These are phyloP conservation scores for Lepidochitona cinerea DNA, from an alignment of 2,888 invertebrate genomes.

Conservation along the genomic window DNA sequence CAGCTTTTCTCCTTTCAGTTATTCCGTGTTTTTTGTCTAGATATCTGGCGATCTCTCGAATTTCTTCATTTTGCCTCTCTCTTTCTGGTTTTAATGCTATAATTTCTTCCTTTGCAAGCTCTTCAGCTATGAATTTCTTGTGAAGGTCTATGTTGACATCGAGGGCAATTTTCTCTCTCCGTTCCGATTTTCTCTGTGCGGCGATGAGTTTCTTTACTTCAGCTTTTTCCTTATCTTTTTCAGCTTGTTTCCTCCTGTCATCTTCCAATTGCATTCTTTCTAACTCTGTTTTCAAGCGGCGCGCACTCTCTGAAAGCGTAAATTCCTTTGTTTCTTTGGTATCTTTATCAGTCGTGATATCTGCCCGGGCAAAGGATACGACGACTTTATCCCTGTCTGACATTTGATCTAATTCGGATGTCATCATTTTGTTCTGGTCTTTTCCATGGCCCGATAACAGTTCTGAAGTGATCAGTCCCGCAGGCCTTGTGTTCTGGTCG, in stretches of 20 bases:
- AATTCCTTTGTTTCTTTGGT: too few relatives aligned
- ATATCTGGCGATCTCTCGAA: slow-evolving; percentile 29
- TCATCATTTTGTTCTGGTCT: too few relatives aligned
- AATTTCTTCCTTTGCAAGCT: slow-evolving; percentile 30
- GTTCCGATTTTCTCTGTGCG: slow-evolving; percentile 23
- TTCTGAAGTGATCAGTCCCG: too few relatives aligned
- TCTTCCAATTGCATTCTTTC: slow-evolving; percentile 14
- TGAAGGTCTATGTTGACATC: slow-evolving; percentile 26
- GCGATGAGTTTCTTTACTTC: slow-evolving; percentile 31
- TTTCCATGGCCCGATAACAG: too few relatives aligned
- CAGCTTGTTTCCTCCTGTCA: not conserved
- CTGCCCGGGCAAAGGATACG: too few relatives aligned
- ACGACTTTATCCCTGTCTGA: too few relatives aligned
- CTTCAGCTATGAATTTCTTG: slow-evolving; percentile 27
- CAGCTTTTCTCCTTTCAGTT: slow-evolving; percentile 20
- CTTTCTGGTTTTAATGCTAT: slow-evolving; percentile 30
- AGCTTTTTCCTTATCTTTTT: slow-evolving; percentile 9
- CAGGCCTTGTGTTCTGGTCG: too few relatives aligned
- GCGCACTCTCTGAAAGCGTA: not conserved
- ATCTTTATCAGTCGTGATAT: too few relatives aligned
- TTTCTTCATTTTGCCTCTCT: slow-evolving; percentile 27
- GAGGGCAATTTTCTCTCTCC: slow-evolving; percentile 32
- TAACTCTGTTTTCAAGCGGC: slow-evolving; percentile 17
- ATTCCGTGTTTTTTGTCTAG: slow-evolving; percentile 38
- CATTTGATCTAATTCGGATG: too few relatives aligned